Evolutionary conservation across 1,140 invertebrate species (phyloP), one percentile per base, ranked within the genome.

Genomic region (Drosophila lacertosa): DNA sequence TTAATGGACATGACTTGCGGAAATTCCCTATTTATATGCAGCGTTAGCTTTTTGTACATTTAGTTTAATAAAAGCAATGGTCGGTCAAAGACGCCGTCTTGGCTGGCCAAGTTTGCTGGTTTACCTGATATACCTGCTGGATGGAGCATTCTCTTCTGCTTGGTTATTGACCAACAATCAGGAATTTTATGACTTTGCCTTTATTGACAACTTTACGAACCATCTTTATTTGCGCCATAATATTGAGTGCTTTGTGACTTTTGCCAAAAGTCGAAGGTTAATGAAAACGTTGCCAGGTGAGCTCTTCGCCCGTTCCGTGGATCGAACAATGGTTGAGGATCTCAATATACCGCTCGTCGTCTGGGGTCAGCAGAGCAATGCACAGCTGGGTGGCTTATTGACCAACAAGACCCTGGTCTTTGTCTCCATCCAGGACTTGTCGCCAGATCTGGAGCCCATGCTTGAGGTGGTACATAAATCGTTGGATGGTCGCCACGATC

Each of bases 321-420:
- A 82, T n/a, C 68, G 67, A 10, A n/a, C 39, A 1, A 20, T 88
- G 6, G 24, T 16, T 7, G 64, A 75, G 29, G 62, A 78, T 16
- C 39, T 88, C 0, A 26, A 51, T 6, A 39, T 60, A 3, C 75
- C 83, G 0, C 58, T 63, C 3, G 44, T 88, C 0, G 44, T 59
- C 1, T 82, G 70, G 64, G 64, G 71, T 3, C 24, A 44, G 4
- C 22, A 77, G 3, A 35, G 11, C 9, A 76, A 69, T 37, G 22
- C 35, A 0, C 54, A 10, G 1, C 16, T 79, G 4, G 18, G 37
- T 1, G 11, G n/a, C 4, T 33, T 66, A 0, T 15, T 88, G 2
- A 68, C 55, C 1, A 18, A 37, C 0, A 70, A 71, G 4, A 60
- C 55, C 3, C 4, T 88, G 24, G 45, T 79, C 1, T 65, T 63